These are phyloP conservation scores for Arothron firmamentum DNA, from an alignment of 2,113 vertebrate genomes.

Conservation along the genomic window DNA sequence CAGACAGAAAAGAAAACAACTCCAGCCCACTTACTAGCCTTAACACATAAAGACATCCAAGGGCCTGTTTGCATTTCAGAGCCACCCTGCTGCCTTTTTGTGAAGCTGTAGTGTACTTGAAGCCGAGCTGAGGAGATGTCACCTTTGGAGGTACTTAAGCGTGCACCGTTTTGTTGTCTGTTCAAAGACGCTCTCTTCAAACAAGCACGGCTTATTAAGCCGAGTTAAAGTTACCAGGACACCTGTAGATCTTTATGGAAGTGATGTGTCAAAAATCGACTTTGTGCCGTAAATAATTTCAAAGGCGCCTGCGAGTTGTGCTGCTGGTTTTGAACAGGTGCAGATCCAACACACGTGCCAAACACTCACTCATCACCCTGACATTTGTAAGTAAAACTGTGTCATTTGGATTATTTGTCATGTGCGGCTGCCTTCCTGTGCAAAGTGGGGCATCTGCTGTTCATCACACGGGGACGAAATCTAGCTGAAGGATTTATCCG, in stretches of 20 bases:
- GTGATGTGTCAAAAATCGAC: constrained; percentile 52
- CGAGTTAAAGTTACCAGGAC: constrained; percentile 67
- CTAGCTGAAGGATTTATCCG: background rate
- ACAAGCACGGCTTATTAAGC: constrained; percentile 63
- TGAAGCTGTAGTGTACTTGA: constrained; percentile 66
- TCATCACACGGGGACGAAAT: background rate
- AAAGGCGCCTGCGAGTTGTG: constrained; percentile 38
- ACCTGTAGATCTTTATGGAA: constrained; percentile 65
- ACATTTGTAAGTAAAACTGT: constrained; percentile 35
- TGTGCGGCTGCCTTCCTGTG: constrained; percentile 17
- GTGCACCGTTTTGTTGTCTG: constrained; percentile 68
- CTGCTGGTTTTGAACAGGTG: constrained; percentile 40
- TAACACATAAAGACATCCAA: constrained; percentile 60
- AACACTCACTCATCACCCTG: constrained; percentile 36
- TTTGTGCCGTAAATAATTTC: constrained; percentile 60
- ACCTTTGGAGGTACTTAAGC: constrained; percentile 67
- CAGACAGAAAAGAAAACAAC: constrained; percentile 51
- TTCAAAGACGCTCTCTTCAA: constrained; percentile 69
- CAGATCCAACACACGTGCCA: constrained; percentile 16
- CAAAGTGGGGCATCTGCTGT: constrained; percentile 27
- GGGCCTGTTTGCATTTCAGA: constrained; percentile 71
- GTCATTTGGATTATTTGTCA: constrained; percentile 34
- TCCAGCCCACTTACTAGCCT: constrained; percentile 54
- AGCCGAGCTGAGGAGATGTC: constrained; percentile 68
- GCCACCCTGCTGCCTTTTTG: constrained; percentile 66